phyloP scores from a whole-genome alignment of 2,797 vertebrate genomes.

The Scarus forsteni region DNA sequence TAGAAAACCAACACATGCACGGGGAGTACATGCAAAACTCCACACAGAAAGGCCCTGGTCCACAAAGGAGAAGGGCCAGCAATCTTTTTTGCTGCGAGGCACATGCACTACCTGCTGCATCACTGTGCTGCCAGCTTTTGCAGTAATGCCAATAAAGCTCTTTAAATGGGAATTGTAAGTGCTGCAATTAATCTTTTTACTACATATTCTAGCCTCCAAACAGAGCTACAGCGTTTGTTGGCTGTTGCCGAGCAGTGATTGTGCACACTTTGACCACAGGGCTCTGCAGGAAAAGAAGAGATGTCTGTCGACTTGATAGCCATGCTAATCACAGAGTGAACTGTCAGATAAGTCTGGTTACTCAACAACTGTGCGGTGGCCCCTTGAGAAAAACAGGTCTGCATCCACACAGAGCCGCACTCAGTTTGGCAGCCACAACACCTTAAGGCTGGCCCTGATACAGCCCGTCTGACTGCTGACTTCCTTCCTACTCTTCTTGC shows the following conservation, averaged over 20 bases:
- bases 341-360: conserved; percentile 45
- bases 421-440: conserved; percentile 67
- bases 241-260: conserved; percentile 28
- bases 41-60: too few relatives aligned
- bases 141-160: too few relatives aligned
- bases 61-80: too few relatives aligned
- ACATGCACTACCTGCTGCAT: too few relatives aligned
- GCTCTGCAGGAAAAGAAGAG: conserved; percentile 32
- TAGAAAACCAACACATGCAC: too few relatives aligned
- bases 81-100: too few relatives aligned
- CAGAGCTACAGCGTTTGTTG: conserved; percentile 21
- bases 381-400: conserved; percentile 43
- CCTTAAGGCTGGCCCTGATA: conserved; percentile 50
- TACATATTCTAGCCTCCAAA: conserved; percentile 11
- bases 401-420: conserved; percentile 67
- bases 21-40: too few relatives aligned
- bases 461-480: conserved; percentile 50
- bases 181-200: background rate
- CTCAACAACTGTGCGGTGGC: conserved; percentile 46
- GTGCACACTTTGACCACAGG: conserved; percentile 34
- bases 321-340: conserved; percentile 52
- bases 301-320: conserved; percentile 50
- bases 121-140: too few relatives aligned
- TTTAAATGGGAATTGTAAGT: too few relatives aligned
- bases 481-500: conserved; percentile 52